Evolutionary conservation across 1,140 invertebrate genomes (phyloP), one percentile per base, ranked within the genome.

Genomic region (Trialeurodes vaporariorum): DNA sequence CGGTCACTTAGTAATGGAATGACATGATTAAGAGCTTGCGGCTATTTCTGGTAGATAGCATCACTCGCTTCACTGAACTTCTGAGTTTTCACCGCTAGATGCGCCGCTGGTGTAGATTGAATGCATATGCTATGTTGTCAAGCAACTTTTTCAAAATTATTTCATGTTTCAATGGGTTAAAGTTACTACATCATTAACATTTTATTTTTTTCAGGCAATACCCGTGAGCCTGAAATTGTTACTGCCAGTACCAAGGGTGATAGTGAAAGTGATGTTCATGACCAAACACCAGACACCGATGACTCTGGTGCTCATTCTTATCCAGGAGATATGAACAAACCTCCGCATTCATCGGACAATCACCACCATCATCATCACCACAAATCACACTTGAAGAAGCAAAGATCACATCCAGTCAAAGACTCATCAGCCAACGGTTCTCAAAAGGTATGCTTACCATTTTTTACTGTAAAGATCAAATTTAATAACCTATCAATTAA

Each of bases 251-350:
- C 78, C 23, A 80, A 80, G 72, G 76, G 78, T 58, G 85, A 86
- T 71, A 84, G 83, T 64, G 83, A 84, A 71, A 82, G 81, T 68
- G 84, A 86, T 69, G 76, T 83, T 9, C 80, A 82, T 59, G 83
- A 84, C 70, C 79, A 81, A 69, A 86, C 85, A 66, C 85, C 85
- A 0, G 85, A 87, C 69, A 86, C 84, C 0, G 86, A 87, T 73
- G 83, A 84, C 72, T 83, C 82, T 1, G 82, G 79, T n/a, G 80
- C 79, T 22, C 81, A 81, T 72, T 81, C 80, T 1, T 80, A 80
- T 71, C 79, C 79, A 2, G 78, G 80, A 74, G 70, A 79, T 75
- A 26, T 72, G 68, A 67, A 74, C 67, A 64, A 76, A 78, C 69
- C 68, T 63, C 66, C 65, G 23, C 68, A 25, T 9, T 27, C 66